Evolutionary conservation across 2,888 invertebrate genomes (phyloP).

Genomic region (Pseudococcus jackbeardsleyi): DNA sequence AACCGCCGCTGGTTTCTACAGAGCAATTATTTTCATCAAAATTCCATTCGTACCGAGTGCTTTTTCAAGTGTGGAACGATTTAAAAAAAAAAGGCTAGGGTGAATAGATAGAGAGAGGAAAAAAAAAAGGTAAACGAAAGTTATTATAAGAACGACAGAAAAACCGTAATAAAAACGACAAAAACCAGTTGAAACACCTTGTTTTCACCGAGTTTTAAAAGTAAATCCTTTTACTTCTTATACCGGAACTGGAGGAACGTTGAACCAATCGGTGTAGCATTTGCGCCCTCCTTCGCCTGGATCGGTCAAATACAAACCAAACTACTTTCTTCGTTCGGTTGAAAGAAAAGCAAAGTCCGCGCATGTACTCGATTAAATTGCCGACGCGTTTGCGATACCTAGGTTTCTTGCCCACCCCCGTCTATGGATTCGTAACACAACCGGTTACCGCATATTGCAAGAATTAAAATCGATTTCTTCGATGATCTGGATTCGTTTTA

Average conservation of each 20-base stretch:
- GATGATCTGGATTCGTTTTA: slow-evolving; percentile 45
- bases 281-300: slow-evolving; percentile 55
- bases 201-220: slow-evolving; percentile 58
- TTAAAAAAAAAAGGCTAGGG: slow-evolving; percentile 14
- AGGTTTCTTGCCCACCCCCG: slow-evolving; percentile 59
- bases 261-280: slow-evolving; percentile 60
- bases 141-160: slow-evolving; percentile 9
- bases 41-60: not conserved
- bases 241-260: slow-evolving; percentile 55
- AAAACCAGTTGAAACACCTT: slow-evolving; percentile 61
- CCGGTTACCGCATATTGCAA: slow-evolving; percentile 56
- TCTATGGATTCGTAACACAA: slow-evolving; percentile 51
- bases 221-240: slow-evolving; percentile 60
- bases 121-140: slow-evolving; percentile 44
- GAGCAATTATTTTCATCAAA: slow-evolving; percentile 26
- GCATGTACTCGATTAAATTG: slow-evolving; percentile 57
- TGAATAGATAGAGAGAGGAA: not conserved
- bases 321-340: slow-evolving; percentile 57
- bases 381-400: slow-evolving; percentile 44
- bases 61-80: not conserved
- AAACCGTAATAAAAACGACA: slow-evolving; percentile 53
- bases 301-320: slow-evolving; percentile 58
- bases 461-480: slow-evolving; percentile 58
- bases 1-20: not conserved
- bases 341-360: slow-evolving; percentile 55